Evolutionary conservation across 2,797 vertebrate genomes (phyloP).

Genomic region (Ataeniobius toweri): DNA sequence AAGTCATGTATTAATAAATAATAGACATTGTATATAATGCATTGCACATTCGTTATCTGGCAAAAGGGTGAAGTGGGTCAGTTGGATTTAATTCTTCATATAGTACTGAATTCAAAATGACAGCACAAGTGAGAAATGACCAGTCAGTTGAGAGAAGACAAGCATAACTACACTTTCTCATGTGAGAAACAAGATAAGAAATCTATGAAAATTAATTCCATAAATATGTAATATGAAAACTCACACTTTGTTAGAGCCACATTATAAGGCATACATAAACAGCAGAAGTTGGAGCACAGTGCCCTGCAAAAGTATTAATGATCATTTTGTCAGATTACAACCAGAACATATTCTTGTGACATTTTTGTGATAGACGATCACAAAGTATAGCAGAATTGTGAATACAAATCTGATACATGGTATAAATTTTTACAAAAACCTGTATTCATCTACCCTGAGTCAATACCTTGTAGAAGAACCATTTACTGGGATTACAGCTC

Average conservation of each 20-base stretch:
- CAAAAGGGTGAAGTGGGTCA: slow-evolving; percentile 17
- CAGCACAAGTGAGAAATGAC: slow-evolving; percentile 9
- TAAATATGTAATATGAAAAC: background rate
- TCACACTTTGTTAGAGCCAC: background rate
- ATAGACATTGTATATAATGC: slow-evolving; percentile 1
- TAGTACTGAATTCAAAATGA: slow-evolving; percentile 26
- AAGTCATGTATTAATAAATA: slow-evolving; percentile 16
- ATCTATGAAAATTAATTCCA: background rate
- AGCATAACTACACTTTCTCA: background rate
- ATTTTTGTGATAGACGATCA: background rate
- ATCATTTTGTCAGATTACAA: background rate
- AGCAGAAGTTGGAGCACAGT: background rate
- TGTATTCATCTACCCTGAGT: background rate
- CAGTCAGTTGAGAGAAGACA: slow-evolving; percentile 2
- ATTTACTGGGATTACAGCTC: background rate
- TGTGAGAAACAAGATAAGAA: background rate
- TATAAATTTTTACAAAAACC: background rate
- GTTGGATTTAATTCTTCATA: slow-evolving; percentile 31
- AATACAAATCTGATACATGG: background rate
- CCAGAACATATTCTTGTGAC: no score
- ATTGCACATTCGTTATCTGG: slow-evolving; percentile 9
- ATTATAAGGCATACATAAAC: background rate
- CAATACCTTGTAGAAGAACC: background rate
- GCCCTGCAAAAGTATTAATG: background rate
- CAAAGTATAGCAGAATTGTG: background rate